Base-by-base conservation (phyloP, 2,113 vertebrate genomes). In the Periophthalmodon schlosseri region DNA sequence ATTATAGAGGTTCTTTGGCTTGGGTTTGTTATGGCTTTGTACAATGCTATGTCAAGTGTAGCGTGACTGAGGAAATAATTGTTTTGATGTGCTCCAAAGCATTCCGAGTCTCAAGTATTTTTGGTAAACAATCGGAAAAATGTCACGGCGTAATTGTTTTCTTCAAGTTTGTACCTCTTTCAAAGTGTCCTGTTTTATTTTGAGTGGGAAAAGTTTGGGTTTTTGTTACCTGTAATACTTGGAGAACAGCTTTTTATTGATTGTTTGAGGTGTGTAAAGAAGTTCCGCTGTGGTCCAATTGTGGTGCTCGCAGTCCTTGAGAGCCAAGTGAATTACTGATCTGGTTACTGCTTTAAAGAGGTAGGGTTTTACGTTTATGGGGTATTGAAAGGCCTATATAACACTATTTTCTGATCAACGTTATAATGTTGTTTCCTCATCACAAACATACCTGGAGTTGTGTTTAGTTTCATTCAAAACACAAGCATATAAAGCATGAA, bases 31-130 rank as follows among this genome's bases (percentile, higher is more conserved):
- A 82, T 74, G 73, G 70, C 82, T 83, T 86, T 77, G 77, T 82
- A 44, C 44, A 77, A 87, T 82, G 86, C 88, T 85, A 84, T 86
- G 85, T 89, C 89, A 91, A 91, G 88, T 87, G 76, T 88, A 76
- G 77, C 82, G 76, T 90, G 84, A 89, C 85, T 76, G 79, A 83
- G 76, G 77, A 91, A 91, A 88, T 91, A 91, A 91, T 91, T 87
- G 88, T 88, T 90, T 91, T 87, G 83, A 88, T 92, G 71, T 79
- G 85, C 88, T 74, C 75, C 9, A 49, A 67, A 87, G 85, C 66
- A 2, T 87, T 84, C 73, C 47, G 79, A 89, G 84, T 86, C 72
- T 70, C 20, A 79, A 78, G 72, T 82, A 78, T 69, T 70, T 76
- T 68, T 73, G 46, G 84, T 72, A 79, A 91, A 87, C 79, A 78